Base-by-base conservation (phyloP, 2,113 vertebrate species). In the Leuciscus idus region DNA sequence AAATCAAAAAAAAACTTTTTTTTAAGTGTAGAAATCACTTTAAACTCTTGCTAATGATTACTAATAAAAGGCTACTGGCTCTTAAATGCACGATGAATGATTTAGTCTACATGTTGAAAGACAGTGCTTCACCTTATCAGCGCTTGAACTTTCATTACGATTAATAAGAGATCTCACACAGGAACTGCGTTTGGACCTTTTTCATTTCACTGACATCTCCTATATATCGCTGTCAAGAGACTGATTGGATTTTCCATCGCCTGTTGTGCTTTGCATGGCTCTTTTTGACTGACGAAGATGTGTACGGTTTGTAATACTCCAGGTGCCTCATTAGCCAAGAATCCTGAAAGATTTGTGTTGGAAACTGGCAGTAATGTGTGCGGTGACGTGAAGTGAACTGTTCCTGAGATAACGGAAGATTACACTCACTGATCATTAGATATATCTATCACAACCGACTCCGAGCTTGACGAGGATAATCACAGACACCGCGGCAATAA, bases 371-470 rank as follows among this genome's bases (percentile, higher is more conserved):
- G 36, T 23, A 72, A 72, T 72, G 68, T 39, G 66, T 0, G 66
- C 19, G 7, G 66, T 72, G 68, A 72, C 36, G 36, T 43, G 33
- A 72, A 72, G 36, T 23, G 36, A 72, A 72, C 68, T 21, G 21
- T 72, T 23, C 33, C 68, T 72, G 68, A 72, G 68, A 72, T 72
- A 72, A 72, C 68, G 23, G 68, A 11, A 72, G 68, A 72, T 72
- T 72, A 72, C 11, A 39, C 68, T 12, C 33, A 12, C 36, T 21
- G 68, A 72, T 72, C 36, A n/a, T 43, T 72, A 43, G 68, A n/a
- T 72, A 43, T 43, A 70, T 68, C 30, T 68, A 23, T 72, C 36
- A 43, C 68, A 57, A 57, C 2, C 19, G 21, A 57, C 55, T 57
- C 55, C 0, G 4, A 72, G 68, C 68, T 43, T 43, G 68, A 43